phyloP scores from a whole-genome alignment of 2,113 vertebrate genomes.

The Pan paniscus region DNA sequence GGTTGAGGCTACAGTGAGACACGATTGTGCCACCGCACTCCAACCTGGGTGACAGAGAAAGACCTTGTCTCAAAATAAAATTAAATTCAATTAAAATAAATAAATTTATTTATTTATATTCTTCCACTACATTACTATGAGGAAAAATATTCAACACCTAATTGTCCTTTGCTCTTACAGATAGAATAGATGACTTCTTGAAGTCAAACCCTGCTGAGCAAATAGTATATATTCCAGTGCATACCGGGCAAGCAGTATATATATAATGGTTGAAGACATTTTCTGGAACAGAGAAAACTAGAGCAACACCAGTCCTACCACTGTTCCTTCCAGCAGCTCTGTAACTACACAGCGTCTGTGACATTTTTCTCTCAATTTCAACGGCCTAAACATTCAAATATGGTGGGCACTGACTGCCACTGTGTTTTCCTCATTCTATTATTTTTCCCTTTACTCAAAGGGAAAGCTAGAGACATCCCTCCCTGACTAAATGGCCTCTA shows the following conservation, averaged over 20 bases:
- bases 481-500: slow-evolving; percentile 48
- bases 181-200: not conserved
- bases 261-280: not conserved
- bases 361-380: not conserved
- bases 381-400: not conserved
- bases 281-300: not conserved
- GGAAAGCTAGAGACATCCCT: slow-evolving; percentile 56
- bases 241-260: not conserved
- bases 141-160: not conserved
- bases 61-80: too few species aligned
- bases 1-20: too few species aligned
- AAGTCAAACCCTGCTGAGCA: not conserved
- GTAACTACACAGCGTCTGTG: not conserved
- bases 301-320: not conserved
- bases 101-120: slow-evolving; percentile 3
- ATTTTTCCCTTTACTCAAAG: not conserved
- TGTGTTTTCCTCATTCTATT: not conserved
- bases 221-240: not conserved
- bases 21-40: too few species aligned
- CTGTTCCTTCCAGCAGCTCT: not conserved
- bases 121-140: not conserved
- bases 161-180: not conserved
- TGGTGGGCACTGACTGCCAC: not conserved
- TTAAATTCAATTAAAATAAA: too few species aligned
- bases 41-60: too few species aligned